These are phyloP conservation scores for Hyles euphorbiae DNA, from an alignment of 1,140 invertebrate species.

Conservation along the genomic window DNA sequence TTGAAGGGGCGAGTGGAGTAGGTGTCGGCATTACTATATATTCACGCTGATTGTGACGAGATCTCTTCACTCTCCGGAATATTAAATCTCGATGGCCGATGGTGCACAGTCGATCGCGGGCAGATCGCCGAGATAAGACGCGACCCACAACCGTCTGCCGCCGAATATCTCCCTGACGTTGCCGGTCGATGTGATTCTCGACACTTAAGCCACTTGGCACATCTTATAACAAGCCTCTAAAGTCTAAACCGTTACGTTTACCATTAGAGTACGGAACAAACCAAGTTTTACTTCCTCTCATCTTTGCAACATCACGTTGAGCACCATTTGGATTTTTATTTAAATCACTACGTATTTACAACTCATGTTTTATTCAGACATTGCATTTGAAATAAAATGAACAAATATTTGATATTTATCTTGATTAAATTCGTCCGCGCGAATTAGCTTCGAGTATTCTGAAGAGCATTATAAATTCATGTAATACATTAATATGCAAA, in stretches of 20 bases:
- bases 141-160: constrained; percentile 21
- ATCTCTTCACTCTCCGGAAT: constrained; percentile 25
- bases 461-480: too few relatives aligned
- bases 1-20: constrained; percentile 13
- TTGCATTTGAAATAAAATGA: too few relatives aligned
- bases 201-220: constrained; percentile 37
- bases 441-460: too few relatives aligned
- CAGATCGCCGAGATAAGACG: constrained; percentile 46
- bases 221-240: constrained; percentile 28
- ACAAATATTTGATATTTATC: too few relatives aligned
- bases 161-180: constrained; percentile 22
- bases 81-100: constrained; percentile 34
- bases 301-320: constrained; percentile 4
- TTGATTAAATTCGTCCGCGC: too few relatives aligned
- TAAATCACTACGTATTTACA: constrained; percentile 2
- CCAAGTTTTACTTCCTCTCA: constrained; percentile 22
- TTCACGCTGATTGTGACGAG: constrained; percentile 26
- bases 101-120: constrained; percentile 28
- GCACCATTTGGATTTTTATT: background rate
- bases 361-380: too few relatives aligned
- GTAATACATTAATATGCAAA: too few relatives aligned
- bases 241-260: constrained; percentile 30
- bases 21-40: constrained; percentile 18
- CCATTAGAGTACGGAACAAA: constrained; percentile 20
- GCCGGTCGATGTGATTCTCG: constrained; percentile 21